Base-by-base conservation (phyloP, 2,797 vertebrate species). In the Craterocephalus amniculus region DNA sequence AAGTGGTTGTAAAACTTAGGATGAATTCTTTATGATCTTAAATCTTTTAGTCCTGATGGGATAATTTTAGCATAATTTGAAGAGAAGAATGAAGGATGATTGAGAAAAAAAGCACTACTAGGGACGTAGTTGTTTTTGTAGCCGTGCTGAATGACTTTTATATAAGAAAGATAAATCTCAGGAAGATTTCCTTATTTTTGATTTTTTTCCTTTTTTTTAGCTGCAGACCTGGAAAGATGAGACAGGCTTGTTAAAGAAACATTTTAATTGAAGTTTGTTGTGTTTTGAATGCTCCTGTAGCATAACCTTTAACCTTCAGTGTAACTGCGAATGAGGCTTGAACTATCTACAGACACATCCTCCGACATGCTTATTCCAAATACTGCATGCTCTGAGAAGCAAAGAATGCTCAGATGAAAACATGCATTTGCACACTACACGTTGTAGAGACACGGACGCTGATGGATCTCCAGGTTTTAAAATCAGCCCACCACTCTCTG, bases 241-340 rank as follows among this genome's bases (percentile, higher is more conserved):
- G 18, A 18, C 3, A 8, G 12, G 18, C 58, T 54, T 45, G 20
- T 35, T 83, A 74, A 83, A 83, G 83, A 29, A 80, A 78, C 83
- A 63, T 79, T 79, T 83, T 72, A 64, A 1, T 27, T 14, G n/a
- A 3, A 49, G 40, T 49, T 18, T 0, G 4, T 12, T 57, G 55
- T 67, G 38, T 65, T 78, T 70, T 32, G 75, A 75, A 74, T 67
- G 71, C 49, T 0, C 13, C 7, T 10, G 36, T 10, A 67, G 38
- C 1, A 2, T 54, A 64, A 3, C 76, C 70, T 80, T 59, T 77
- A 64, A 79, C 72, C 66, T 64, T 9, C 20, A 1, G 18, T 51
- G 60, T 0, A 4, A 51, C 70, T 64, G 36, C 38, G 76, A 76
- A 72, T 64, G 43, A 74, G 45, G 45, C 57, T 36, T 26, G 20